Evolutionary conservation across 1,140 invertebrate species (phyloP), one percentile per base, ranked within the genome.

Genomic region (Protaetia brevitarsis): DNA sequence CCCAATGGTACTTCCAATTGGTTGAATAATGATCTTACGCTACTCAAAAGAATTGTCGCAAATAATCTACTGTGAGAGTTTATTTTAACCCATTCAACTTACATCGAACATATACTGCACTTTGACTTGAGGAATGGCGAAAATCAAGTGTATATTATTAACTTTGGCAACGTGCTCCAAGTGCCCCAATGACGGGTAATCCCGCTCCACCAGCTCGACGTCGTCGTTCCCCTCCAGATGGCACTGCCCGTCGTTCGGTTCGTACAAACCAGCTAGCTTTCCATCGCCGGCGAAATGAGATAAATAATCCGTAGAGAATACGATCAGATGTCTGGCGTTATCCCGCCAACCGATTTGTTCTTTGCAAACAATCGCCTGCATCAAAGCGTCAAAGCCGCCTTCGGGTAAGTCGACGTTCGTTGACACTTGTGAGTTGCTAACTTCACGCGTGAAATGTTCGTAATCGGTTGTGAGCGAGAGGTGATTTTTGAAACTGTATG

Each of bases 351-450:
- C 93, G 61, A 96, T 94, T 72, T 91, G 82, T 26, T 89, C 79
- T 70, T 88, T 87, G 79, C 97, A 99, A 37, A 94, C 94, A 30
- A 98, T 90, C 2, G 95, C 95, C 81, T 99, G 98, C 94, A 99
- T 98, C 56, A 99, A 93, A 7, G 97, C 98, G 83, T 99, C 98
- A 79, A 99, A 98, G 7, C 97, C 97, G 19, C 97, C 98, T 80
- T 99, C 98, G 0, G 97, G 97, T 2, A 95, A 93, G 80, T 99
- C 97, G 72, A 99, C 82, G 81, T 99, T 99, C 45, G 96, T 97
- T 4, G 97, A 99, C 1, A 99, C 92, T 62, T 87, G 83, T 0
- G 93, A 92, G 21, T 83, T 79, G 29, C 84, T 82, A 16, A 95
- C 93, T 73, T 93, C 83, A 74, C 80, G 82, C 71, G 83, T 80